Conservation (phyloP, 2,888 invertebrate species). For the Apomyelois bistriatella region DNA sequence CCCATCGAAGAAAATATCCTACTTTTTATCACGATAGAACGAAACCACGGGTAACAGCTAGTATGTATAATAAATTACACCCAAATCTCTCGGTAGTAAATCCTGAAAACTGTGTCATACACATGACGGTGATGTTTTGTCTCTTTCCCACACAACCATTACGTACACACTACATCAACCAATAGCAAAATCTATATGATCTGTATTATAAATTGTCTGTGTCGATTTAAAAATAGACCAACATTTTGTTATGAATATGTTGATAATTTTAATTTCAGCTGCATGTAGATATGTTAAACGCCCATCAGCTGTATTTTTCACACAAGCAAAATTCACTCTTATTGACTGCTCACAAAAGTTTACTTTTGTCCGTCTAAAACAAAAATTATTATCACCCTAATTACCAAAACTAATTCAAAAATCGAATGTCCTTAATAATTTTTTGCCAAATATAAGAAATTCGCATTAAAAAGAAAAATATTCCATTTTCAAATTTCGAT, state of each 20-base stretch:
- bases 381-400: not conserved
- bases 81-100: not conserved
- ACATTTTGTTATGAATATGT: too few relatives aligned
- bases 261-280: too few relatives aligned
- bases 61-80: conserved; percentile 1
- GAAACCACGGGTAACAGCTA: too few relatives aligned
- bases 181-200: too few relatives aligned
- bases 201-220: too few relatives aligned
- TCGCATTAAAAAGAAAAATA: conserved; percentile 4
- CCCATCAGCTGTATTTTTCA: conserved; percentile 9
- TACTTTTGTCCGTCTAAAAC: not conserved
- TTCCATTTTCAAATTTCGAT: conserved; percentile 21
- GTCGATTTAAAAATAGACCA: too few relatives aligned
- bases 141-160: conserved; percentile 4
- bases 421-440: not conserved
- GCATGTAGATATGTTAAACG: not conserved
- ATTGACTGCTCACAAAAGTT: not conserved
- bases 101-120: conserved; percentile 10
- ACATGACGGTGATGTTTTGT: not conserved
- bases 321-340: conserved; percentile 2
- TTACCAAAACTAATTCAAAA: not conserved
- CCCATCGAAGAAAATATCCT: too few relatives aligned
- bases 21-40: too few relatives aligned
- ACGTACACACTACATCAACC: not conserved
- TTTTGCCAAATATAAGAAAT: not conserved